A percentile compares a stretch with the other conserved stretches of the same genome.
Evolutionary conservation across 2,113 vertebrate species (phyloP).

Genomic region (Dascyllus trimaculatus): DNA sequence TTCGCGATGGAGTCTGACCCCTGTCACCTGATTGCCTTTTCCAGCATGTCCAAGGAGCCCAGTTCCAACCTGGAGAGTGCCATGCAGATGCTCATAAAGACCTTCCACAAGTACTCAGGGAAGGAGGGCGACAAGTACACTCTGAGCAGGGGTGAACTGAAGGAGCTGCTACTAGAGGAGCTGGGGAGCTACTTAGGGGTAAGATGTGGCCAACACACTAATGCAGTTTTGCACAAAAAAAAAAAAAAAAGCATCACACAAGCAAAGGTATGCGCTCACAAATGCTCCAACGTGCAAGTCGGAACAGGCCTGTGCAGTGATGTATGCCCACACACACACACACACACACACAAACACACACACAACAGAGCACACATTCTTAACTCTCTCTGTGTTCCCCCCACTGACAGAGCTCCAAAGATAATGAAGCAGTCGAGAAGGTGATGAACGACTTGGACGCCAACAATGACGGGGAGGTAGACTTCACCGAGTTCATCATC

Average conservation of each 20-base stretch:
- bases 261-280: conserved; percentile 52
- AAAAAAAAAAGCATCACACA: conserved; percentile 44
- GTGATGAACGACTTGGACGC: conserved; percentile 88
- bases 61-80: conserved; percentile 86
- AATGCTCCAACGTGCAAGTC: conserved; percentile 38
- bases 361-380: conserved; percentile 38
- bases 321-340: conserved; percentile 29
- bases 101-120: conserved; percentile 91
- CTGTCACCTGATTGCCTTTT: conserved; percentile 21
- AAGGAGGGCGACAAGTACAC: conserved; percentile 90
- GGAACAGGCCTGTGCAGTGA: conserved; percentile 53
- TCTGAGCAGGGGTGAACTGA: conserved; percentile 87
- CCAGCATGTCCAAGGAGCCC: conserved; percentile 87
- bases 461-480: conserved; percentile 88
- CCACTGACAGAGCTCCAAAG: conserved; percentile 79
- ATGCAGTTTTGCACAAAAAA: conserved; percentile 9
- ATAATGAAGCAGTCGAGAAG: conserved; percentile 86
- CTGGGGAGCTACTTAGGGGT: conserved; percentile 86
- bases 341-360: background rate
- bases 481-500: conserved; percentile 90
- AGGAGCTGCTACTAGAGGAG: conserved; percentile 88
- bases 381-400: conserved; percentile 20
- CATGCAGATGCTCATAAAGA: conserved; percentile 90
- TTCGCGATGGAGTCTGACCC: conserved; percentile 58
- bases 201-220: conserved; percentile 51